A percentile compares a stretch with the other conserved stretches of the same genome.
These are phyloP conservation scores for Hylomyscus alleni DNA, from an alignment of 2,797 vertebrate species.

Conservation along the genomic window DNA sequence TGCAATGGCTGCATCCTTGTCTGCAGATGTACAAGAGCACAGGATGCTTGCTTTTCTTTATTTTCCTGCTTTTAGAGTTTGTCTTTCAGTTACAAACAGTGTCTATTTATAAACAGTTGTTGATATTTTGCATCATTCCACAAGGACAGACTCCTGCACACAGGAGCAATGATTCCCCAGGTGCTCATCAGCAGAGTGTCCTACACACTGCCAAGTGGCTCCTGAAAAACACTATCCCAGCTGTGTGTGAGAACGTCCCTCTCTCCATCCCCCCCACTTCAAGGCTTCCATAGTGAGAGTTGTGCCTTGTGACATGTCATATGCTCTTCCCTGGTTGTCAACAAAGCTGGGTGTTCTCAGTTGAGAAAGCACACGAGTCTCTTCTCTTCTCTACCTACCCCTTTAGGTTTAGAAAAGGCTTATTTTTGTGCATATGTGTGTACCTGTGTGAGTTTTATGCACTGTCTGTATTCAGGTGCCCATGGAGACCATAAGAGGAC, in stretches of 20 bases:
- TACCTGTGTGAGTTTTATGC: background rate
- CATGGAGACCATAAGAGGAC: background rate
- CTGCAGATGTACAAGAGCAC: accelerated
- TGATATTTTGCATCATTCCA: background rate
- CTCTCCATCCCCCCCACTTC: background rate
- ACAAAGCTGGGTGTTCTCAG: background rate
- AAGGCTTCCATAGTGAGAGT: background rate
- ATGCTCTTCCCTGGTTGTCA: background rate
- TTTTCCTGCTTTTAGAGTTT: background rate
- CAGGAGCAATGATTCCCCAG: background rate
- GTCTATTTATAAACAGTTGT: background rate
- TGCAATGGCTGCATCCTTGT: background rate
- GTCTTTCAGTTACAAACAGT: background rate
- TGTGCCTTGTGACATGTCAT: background rate
- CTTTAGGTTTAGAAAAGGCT: background rate
- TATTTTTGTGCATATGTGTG: background rate
- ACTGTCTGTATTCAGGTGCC: background rate
- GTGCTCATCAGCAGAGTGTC: background rate
- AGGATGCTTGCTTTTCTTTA: background rate
- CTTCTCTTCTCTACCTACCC: background rate
- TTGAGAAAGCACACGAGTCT: background rate
- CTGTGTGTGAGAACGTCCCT: background rate
- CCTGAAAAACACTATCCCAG: background rate
- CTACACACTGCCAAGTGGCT: background rate
- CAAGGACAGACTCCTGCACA: background rate